Evolutionary conservation across 1,140 invertebrate genomes (phyloP).

Genomic region (Zaprionus camerounensis): DNA sequence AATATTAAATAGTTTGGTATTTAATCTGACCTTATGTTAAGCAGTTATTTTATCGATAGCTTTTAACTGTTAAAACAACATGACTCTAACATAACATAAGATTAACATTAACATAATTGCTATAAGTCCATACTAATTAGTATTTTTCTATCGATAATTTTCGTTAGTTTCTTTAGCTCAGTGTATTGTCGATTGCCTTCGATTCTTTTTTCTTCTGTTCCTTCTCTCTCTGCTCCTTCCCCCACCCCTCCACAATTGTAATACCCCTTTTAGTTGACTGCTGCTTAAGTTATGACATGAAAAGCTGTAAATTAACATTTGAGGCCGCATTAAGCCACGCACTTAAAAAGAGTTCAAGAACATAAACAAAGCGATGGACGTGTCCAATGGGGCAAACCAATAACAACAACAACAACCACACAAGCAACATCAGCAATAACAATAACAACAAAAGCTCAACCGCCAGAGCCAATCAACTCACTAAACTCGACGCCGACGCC

Average conservation of each 20-base stretch:
- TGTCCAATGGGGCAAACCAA: conserved; percentile 37
- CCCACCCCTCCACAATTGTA: neutral
- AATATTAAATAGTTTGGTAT: too few relatives aligned
- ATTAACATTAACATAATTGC: too few relatives aligned
- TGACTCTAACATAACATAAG: too few relatives aligned
- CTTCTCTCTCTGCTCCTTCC: neutral
- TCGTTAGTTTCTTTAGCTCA: too few relatives aligned
- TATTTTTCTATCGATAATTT: conserved; percentile 7
- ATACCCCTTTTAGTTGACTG: conserved; percentile 18
- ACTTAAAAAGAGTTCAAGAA: conserved; percentile 76
- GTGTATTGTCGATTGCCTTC: too few relatives aligned
- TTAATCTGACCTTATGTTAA: too few relatives aligned
- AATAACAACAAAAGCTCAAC: conserved; percentile 22
- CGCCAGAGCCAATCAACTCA: conserved; percentile 68
- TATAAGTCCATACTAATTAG: too few relatives aligned
- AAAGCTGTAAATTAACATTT: conserved; percentile 73
- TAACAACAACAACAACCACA: conserved; percentile 7
- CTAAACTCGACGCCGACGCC: conserved; percentile 55
- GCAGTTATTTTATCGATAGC: too few relatives aligned
- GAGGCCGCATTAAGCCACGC: conserved; percentile 55
- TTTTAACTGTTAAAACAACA: too few relatives aligned
- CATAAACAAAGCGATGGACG: conserved; percentile 66
- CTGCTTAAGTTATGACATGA: conserved; percentile 59
- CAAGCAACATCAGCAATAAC: neutral
- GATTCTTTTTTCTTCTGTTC: neutral